These are phyloP conservation scores for Agonopterix alstromeriana DNA, from an alignment of 2,888 invertebrate genomes.

Conservation along the genomic window DNA sequence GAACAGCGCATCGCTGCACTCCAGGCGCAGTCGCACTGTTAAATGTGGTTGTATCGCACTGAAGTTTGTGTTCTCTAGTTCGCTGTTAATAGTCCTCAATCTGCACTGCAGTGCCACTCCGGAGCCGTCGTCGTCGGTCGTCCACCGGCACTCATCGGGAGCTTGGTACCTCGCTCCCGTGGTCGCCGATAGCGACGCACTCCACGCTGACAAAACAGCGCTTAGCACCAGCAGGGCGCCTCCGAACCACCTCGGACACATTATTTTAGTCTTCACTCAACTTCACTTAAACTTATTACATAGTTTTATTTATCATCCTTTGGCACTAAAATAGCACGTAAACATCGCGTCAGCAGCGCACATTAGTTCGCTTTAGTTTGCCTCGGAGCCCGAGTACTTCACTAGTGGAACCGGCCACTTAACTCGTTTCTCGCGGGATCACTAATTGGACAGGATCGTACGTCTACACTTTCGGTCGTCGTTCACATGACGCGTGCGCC, in stretches of 20 bases:
- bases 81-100: conserved; percentile 86
- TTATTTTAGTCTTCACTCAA: conserved; percentile 42
- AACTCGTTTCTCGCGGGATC: conserved; percentile 72
- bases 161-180: conserved; percentile 83
- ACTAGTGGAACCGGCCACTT: conserved; percentile 70
- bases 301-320: conserved; percentile 57
- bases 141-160: conserved; percentile 89
- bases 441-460: conserved; percentile 73
- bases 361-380: conserved; percentile 52
- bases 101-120: conserved; percentile 85
- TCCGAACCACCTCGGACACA: conserved; percentile 60
- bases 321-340: conserved; percentile 54
- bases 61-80: conserved; percentile 88
- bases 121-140: conserved; percentile 80
- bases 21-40: conserved; percentile 84
- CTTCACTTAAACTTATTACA: conserved; percentile 61
- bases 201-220: conserved; percentile 52
- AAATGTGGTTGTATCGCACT: conserved; percentile 90
- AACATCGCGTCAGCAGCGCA: conserved; percentile 44
- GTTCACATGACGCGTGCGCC: conserved; percentile 57
- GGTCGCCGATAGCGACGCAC: conserved; percentile 67
- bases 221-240: conserved; percentile 60
- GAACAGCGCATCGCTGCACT: conserved; percentile 88
- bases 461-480: conserved; percentile 38
- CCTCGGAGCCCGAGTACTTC: conserved; percentile 45